Base-by-base conservation (phyloP, 2,113 vertebrate genomes). In the Sebastes fasciatus region DNA sequence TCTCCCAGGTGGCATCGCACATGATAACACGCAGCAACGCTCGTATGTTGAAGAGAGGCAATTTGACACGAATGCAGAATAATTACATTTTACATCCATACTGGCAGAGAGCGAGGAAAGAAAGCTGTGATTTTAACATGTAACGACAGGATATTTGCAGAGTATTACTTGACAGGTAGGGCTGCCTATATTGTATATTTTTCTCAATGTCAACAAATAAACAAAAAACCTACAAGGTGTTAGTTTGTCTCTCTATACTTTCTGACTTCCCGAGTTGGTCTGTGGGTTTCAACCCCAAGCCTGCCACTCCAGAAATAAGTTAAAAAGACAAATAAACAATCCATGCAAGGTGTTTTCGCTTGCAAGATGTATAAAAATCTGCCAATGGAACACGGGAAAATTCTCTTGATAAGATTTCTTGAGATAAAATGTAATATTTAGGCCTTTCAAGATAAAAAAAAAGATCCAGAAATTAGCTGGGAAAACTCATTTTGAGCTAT, bases 1-100 rank as follows among this genome's bases (percentile, higher is more conserved):
- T 74, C 74, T 82, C 42, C 55, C 71, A 68, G 71, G 26, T 80
- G 57, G 65, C 76, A 3, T 75, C 62, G 11, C 21, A 21, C 14
- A 10, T 66, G 76, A 43, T 8, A 60, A 84, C 67, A 61, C 79
- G 66, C 66, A 77, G 55, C 77, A 34, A 26, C 23, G 9, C 26
- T 21, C 19, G 69, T 5, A 13, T 55, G 42, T 21, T 43, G n/a
- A 66, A 52, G 14, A 62, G 21, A 75, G 61, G 2, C 7, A 51
- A 2, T 79, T 69, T 66, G 23, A 79, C 57, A 68, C 45, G 58
- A 80, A 60, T 63, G 54, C 42, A 51, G 3, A 48, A 23, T 69
- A 5, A 65, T 72, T 60, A 52, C 14, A 58, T 21, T 60, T 55
- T 3, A 65, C 42, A 8, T 43, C 63, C 40, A 45, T 45, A 34